A percentile compares a stretch with the other conserved stretches of the same genome.
These are phyloP conservation scores for Globodera rostochiensis DNA, from an alignment of 1,140 invertebrate species.

Conservation along the genomic window DNA sequence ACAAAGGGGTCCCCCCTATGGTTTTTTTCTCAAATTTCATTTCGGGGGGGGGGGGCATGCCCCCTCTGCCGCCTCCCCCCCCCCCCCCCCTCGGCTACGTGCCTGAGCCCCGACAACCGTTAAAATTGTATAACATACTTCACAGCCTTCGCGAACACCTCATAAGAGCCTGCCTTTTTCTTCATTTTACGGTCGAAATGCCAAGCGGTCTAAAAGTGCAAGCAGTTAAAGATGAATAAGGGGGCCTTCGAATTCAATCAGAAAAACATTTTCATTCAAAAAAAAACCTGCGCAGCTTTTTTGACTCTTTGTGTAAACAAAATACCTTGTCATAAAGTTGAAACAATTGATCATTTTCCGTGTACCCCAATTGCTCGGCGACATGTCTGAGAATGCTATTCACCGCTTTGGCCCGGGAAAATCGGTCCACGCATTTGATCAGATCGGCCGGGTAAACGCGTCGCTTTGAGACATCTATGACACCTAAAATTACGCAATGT, in stretches of 20 bases:
- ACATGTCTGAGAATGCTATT: slow-evolving; percentile 97
- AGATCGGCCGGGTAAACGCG: slow-evolving; percentile 96
- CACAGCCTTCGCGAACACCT: slow-evolving; percentile 97
- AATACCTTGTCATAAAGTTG: slow-evolving; percentile 82
- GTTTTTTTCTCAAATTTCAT: too few relatives aligned
- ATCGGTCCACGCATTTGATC: slow-evolving; percentile 95
- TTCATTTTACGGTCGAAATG: slow-evolving; percentile 96
- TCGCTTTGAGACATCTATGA: slow-evolving; percentile 98
- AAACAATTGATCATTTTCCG: slow-evolving; percentile 86
- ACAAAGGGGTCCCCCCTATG: too few relatives aligned
- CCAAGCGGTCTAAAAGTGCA: slow-evolving; percentile 82
- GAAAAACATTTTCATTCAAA: too few relatives aligned
- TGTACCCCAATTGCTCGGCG: slow-evolving; percentile 88
- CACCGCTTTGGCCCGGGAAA: slow-evolving; percentile 92
- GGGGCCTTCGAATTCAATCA: too few relatives aligned
- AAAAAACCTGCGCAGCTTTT: too few relatives aligned
- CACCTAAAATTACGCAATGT: slow-evolving; percentile 73
- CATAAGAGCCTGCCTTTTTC: slow-evolving; percentile 91
- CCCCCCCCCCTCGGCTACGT: not conserved
- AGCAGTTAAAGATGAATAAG: not conserved
- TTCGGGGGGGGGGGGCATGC: too few relatives aligned
- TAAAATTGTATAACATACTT: slow-evolving; percentile 70
- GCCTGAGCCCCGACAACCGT: too few relatives aligned
- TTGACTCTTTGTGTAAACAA: not conserved
- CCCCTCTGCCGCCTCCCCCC: not conserved